Base-by-base conservation (phyloP, 2,888 invertebrate species). In the Epistrophe grossulariae region DNA sequence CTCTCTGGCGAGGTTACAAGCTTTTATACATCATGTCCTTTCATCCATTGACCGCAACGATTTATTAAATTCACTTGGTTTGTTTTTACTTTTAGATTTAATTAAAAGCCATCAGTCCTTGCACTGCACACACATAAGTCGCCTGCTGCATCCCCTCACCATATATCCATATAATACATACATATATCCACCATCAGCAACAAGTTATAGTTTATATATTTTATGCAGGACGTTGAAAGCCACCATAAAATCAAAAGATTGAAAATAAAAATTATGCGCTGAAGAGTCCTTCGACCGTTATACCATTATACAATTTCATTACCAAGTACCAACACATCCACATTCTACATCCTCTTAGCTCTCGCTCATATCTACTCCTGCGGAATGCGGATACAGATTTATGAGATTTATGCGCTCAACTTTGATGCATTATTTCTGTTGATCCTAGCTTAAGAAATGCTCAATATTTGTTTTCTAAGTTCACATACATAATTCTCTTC, bases 71-170 rank as follows among this genome's bases (percentile, higher is more conserved):
- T 79, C 38, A 38, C 66, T 59, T 66, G 52, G 24, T 17, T 59
- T 50, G 52, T 52, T 76, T 71, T 76, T 70, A 48, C 55, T 45
- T 71, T 28, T 52, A 70, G 77, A 35, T 82, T 82, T 87, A 87
- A 87, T 87, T 82, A 82, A 87, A 82, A 79, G 55, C 79, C 55
- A 59, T 64, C 77, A 68, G 71, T 72, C 77, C 45, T 77, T 55
- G 52, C n/a, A 24, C 3, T 24, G 24, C 10, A 45, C 62, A 68
- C 52, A 55, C 62, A 70, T 35, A 55, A 74, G 43, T 70, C 28
- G 19, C 40, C 19, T 52, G 10, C 28, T n/a, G 62, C 66, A 77
- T 43, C 13, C 40, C n/a, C 1, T 43, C 13, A 35, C n/a, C 1
- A n/a, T 15, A n/a, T 5, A 38, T 59, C 17, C 59, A 35, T 59